Evolutionary conservation across 2,113 vertebrate genomes (phyloP).

Genomic region (Xenus cinereus): DNA sequence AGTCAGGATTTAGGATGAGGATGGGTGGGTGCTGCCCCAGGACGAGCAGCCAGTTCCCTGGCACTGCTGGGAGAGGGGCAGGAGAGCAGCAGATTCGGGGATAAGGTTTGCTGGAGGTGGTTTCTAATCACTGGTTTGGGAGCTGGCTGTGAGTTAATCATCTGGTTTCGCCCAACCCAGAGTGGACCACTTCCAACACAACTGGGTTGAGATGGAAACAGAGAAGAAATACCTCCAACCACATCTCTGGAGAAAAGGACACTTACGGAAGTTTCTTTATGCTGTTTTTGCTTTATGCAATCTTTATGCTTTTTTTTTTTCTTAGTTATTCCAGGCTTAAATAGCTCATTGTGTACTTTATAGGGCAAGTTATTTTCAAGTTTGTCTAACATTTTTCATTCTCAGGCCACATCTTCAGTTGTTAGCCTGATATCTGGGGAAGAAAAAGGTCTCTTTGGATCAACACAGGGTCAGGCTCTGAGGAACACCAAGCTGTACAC

Average conservation of each 20-base stretch:
- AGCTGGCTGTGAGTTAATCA: background rate
- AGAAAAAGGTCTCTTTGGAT: background rate
- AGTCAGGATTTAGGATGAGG: background rate
- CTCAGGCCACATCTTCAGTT: background rate
- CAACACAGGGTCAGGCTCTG: background rate
- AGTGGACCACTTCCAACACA: background rate
- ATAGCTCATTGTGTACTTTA: background rate
- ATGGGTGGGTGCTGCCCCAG: background rate
- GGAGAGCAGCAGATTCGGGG: background rate
- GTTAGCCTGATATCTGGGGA: background rate
- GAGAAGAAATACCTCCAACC: background rate
- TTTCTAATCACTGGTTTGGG: background rate
- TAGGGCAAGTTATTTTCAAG: background rate
- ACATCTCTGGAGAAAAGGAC: background rate
- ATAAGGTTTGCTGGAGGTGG: background rate
- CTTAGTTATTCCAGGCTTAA: background rate
- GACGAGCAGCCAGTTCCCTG: background rate
- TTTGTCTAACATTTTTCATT: background rate
- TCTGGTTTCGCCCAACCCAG: background rate
- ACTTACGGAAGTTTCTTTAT: background rate
- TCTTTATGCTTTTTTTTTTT: background rate
- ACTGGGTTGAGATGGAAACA: background rate
- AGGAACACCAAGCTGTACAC: background rate
- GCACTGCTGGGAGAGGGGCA: background rate
- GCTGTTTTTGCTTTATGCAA: background rate